These are phyloP conservation scores for Ypsolopha scabrella DNA, from an alignment of 2,888 invertebrate species.

Conservation along the genomic window DNA sequence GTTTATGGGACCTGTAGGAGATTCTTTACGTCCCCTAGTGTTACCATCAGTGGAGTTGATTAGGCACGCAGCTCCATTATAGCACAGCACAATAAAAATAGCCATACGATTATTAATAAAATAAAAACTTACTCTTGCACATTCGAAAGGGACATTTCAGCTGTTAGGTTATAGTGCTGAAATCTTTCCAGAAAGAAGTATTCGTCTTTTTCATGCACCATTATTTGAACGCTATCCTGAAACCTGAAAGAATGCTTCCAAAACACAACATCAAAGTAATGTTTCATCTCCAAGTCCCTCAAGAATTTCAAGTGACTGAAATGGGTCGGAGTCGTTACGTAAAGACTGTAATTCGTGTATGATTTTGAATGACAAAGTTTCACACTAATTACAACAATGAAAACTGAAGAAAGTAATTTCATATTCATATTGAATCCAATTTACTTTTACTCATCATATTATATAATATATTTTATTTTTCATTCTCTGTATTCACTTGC, in stretches of 20 bases:
- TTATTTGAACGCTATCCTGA: constrained; percentile 29
- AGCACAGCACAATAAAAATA: background rate
- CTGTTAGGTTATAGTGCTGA: constrained; percentile 27
- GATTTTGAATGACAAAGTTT: constrained; percentile 20
- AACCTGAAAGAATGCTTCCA: constrained; percentile 39
- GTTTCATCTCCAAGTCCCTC: constrained; percentile 29
- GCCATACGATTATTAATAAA: background rate
- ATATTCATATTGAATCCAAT: constrained; percentile 21
- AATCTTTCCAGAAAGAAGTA: constrained; percentile 31
- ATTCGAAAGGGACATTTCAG: constrained; percentile 18
- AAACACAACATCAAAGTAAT: constrained; percentile 36
- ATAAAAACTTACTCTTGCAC: constrained; percentile 29
- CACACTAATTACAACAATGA: constrained; percentile 25
- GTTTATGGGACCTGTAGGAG: too few species aligned
- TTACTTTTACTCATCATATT: too few species aligned
- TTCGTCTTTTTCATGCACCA: constrained; percentile 29
- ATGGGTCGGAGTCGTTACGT: constrained; percentile 21
- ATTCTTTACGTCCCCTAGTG: too few species aligned
- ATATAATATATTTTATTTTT: too few species aligned
- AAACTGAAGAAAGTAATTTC: constrained; percentile 19
- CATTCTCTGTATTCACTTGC: too few species aligned
- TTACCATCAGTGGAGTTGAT: too few species aligned
- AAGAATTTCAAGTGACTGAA: constrained; percentile 37
- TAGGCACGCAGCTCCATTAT: too few species aligned
- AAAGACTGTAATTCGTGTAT: constrained; percentile 33